Evolutionary conservation across 2,113 vertebrate genomes (phyloP).

Genomic region (Beaufortia kweichowensis): DNA sequence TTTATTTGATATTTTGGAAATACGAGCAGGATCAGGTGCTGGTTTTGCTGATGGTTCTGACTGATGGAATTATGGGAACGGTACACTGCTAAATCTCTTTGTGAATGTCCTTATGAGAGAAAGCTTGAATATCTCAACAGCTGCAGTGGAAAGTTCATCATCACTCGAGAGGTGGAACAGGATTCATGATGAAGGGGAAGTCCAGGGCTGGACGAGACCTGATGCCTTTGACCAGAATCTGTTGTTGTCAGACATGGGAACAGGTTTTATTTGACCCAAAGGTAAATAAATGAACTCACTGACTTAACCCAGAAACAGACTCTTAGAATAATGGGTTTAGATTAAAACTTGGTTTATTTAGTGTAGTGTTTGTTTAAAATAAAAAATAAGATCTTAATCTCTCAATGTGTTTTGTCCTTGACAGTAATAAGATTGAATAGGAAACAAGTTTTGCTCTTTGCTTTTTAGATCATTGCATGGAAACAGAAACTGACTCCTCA

Average conservation of each 20-base stretch:
- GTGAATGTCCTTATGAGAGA: conserved; percentile 57
- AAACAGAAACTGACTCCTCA: too few relatives aligned
- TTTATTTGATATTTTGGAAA: conserved; percentile 58
- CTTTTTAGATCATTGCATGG: too few relatives aligned
- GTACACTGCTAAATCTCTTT: conserved; percentile 62
- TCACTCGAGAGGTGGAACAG: conserved; percentile 31
- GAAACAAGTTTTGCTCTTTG: too few relatives aligned
- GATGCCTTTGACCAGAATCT: conserved; percentile 28
- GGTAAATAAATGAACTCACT: conserved; percentile 55
- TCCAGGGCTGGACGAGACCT: conserved; percentile 44
- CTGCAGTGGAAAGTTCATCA: conserved; percentile 50
- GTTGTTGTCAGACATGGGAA: conserved; percentile 4
- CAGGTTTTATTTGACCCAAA: conserved; percentile 40
- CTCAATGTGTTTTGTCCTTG: too few relatives aligned
- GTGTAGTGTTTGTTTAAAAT: neutral
- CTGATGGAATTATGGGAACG: conserved; percentile 64
- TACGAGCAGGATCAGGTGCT: conserved; percentile 53
- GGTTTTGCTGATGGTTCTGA: conserved; percentile 54
- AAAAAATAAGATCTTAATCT: too few relatives aligned
- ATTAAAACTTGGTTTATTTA: conserved; percentile 25
- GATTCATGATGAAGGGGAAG: conserved; percentile 58
- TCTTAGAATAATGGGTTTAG: conserved; percentile 18
- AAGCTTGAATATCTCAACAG: conserved; percentile 37
- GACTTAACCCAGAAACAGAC: conserved; percentile 17
- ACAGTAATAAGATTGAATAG: too few relatives aligned